Conservation (phyloP, 2,888 invertebrate species). For the Cantharis lateralis region DNA sequence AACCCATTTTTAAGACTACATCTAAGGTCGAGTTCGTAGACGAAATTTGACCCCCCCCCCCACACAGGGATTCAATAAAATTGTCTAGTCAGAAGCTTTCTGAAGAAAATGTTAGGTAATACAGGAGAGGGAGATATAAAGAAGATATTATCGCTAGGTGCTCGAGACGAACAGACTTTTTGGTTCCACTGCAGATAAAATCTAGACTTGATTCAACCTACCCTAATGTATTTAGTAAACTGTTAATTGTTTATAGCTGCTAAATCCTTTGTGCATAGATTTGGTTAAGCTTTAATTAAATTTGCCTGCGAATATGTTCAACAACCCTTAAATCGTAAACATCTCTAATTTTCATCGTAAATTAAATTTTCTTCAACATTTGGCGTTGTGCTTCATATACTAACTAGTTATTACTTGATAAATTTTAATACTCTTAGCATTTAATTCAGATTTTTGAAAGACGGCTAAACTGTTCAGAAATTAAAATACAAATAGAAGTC, state of each 20-base stretch:
- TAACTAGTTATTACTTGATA: background rate
- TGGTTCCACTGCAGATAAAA: background rate
- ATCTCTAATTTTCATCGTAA: background rate
- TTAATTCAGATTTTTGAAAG: background rate
- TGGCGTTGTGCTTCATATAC: background rate
- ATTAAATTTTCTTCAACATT: background rate
- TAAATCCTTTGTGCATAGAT: background rate
- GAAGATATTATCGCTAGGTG: too few species aligned
- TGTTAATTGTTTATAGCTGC: background rate
- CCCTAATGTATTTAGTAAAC: background rate
- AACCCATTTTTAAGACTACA: background rate
- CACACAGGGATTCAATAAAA: too few species aligned
- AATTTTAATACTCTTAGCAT: background rate
- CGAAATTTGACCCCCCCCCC: background rate
- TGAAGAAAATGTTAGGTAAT: too few species aligned
- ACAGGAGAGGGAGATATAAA: too few species aligned
- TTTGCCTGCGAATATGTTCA: background rate
- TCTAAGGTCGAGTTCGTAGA: too few species aligned
- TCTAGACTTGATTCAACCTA: background rate
- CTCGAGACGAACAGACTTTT: background rate
- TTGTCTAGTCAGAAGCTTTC: too few species aligned
- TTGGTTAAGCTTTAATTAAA: background rate
- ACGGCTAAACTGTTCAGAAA: background rate
- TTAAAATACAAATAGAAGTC: background rate
- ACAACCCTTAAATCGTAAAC: background rate